phyloP scores from a whole-genome alignment of 92 coral and sea anemone genomes.

The Scolanthus callimorphus region DNA sequence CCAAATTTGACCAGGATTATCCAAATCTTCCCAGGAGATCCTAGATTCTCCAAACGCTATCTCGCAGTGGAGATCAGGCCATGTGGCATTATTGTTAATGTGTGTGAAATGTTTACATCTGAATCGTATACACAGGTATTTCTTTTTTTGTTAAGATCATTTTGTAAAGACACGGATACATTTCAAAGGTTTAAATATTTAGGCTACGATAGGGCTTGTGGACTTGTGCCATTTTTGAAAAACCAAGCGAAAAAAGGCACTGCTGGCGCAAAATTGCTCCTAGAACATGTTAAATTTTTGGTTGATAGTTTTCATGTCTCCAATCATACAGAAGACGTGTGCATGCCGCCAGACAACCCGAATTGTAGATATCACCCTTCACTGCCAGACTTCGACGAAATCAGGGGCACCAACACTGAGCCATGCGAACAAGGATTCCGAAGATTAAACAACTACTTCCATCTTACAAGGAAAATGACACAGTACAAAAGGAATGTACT shows the following conservation, averaged over 20 bases:
- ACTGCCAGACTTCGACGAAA: conserved; percentile 36
- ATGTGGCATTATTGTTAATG: conserved; percentile 37
- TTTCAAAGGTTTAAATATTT: conserved; percentile 28
- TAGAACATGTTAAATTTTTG: conserved; percentile 45
- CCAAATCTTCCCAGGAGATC: no score
- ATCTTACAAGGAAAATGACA: conserved; percentile 56
- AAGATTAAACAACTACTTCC: conserved; percentile 45
- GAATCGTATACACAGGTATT: conserved; percentile 52
- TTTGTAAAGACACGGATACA: conserved; percentile 19
- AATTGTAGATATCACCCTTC: conserved; percentile 44
- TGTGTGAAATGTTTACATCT: conserved; percentile 51
- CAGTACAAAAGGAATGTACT: conserved; percentile 48
- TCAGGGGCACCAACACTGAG: conserved; percentile 55
- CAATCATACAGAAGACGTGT: conserved; percentile 54
- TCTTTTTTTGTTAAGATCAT: conserved; percentile 40
- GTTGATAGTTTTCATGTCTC: conserved; percentile 74
- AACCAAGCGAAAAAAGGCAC: conserved; percentile 51
- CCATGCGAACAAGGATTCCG: conserved; percentile 65
- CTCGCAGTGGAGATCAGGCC: no score
- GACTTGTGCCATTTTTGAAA: conserved; percentile 48
- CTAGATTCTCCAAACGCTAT: no score
- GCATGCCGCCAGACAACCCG: conserved; percentile 67
- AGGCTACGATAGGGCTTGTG: conserved; percentile 59
- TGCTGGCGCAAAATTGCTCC: conserved; percentile 49
- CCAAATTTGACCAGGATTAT: no score